Evolutionary conservation across 2,113 vertebrate species (phyloP).

Genomic region (Toxotes chatareus): DNA sequence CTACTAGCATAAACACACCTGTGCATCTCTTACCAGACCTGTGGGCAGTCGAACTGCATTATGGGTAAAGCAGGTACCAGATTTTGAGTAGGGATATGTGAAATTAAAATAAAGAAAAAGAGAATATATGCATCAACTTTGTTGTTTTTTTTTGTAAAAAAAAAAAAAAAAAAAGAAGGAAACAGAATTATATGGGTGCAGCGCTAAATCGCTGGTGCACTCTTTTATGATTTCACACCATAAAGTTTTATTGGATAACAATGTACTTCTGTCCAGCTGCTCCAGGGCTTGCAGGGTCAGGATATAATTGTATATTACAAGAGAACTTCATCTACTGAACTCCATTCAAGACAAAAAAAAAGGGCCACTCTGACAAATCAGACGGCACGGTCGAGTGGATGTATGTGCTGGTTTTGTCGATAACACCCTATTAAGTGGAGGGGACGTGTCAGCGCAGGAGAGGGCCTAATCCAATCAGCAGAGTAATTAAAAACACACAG

Average conservation of each 20-base stretch:
- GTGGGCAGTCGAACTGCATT: not conserved
- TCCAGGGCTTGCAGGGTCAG: not conserved
- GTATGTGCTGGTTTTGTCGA: conserved; percentile 61
- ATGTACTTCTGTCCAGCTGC: conserved; percentile 13
- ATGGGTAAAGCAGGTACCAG: not conserved
- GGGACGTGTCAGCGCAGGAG: conserved; percentile 66
- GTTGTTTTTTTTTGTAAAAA: not conserved
- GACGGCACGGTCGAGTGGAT: conserved; percentile 55
- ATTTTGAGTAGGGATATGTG: not conserved
- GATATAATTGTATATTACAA: conserved; percentile 9
- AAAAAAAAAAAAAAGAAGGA: not conserved
- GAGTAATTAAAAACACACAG: conserved; percentile 77
- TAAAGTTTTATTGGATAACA: conserved; percentile 31
- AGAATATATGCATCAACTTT: not conserved
- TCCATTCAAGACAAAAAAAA: conserved; percentile 30
- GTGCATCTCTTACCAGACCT: not conserved
- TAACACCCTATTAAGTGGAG: conserved; percentile 65
- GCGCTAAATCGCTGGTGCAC: not conserved
- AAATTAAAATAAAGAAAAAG: not conserved
- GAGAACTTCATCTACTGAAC: conserved; percentile 44
- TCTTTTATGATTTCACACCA: conserved; percentile 20
- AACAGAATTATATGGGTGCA: not conserved
- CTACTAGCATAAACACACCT: not conserved
- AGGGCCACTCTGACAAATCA: conserved; percentile 48
- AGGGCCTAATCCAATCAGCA: conserved; percentile 69